phyloP scores from a whole-genome alignment of 2,113 vertebrate genomes.

The Grus americana region DNA sequence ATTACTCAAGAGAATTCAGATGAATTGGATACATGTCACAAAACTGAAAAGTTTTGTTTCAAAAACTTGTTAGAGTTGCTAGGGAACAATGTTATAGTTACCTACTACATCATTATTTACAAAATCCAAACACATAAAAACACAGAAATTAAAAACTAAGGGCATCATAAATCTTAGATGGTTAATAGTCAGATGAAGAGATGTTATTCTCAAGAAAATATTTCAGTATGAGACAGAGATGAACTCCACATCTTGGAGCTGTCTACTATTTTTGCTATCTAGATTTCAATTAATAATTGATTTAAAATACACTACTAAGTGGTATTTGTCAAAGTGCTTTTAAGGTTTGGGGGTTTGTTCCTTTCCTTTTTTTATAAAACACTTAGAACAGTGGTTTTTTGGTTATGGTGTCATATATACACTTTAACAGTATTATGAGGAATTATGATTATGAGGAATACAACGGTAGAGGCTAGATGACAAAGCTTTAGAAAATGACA shows the following conservation, averaged over 20 bases:
- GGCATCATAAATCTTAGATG: neutral
- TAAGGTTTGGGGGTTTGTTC: neutral
- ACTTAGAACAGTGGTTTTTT: neutral
- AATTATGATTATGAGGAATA: neutral
- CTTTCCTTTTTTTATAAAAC: neutral
- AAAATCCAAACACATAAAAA: neutral
- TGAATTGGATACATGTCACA: neutral
- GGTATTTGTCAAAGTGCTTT: neutral
- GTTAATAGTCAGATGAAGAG: neutral
- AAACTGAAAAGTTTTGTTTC: neutral
- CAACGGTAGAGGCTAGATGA: neutral
- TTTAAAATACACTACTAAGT: neutral
- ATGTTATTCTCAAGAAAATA: neutral
- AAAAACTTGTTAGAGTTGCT: neutral
- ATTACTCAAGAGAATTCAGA: neutral
- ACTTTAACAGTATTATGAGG: neutral
- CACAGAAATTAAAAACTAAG: conserved; percentile 8
- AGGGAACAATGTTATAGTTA: neutral
- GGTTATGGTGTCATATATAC: neutral
- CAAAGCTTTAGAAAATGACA: neutral
- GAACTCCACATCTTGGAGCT: neutral
- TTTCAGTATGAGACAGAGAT: neutral
- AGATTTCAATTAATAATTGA: neutral
- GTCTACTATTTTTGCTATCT: neutral
- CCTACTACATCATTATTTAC: neutral